These are phyloP conservation scores for Bellardia pandia DNA, from an alignment of 2,888 invertebrate species.

Conservation along the genomic window DNA sequence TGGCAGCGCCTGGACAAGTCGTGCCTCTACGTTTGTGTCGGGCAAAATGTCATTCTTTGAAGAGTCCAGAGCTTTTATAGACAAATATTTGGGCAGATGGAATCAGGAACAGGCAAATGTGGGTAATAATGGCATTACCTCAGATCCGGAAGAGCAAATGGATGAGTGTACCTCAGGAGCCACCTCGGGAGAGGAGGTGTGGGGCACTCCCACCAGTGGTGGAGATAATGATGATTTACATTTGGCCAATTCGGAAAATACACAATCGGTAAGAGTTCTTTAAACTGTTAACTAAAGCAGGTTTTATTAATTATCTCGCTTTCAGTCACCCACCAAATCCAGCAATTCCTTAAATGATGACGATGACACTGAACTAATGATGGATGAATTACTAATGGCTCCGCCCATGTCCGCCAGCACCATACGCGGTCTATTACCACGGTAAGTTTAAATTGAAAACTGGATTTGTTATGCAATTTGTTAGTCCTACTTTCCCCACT, in stretches of 20 bases:
- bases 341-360: conserved; percentile 89
- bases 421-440: conserved; percentile 88
- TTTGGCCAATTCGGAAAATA: conserved; percentile 88
- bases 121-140: conserved; percentile 70
- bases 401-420: conserved; percentile 90
- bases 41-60: conserved; percentile 91
- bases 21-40: conserved; percentile 92
- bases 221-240: conserved; percentile 91
- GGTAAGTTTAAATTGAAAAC: conserved; percentile 83
- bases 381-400: conserved; percentile 92
- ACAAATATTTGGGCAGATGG: conserved; percentile 86
- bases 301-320: background rate
- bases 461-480: background rate
- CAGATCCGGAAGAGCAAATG: conserved; percentile 87
- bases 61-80: conserved; percentile 85
- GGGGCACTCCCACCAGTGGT: conserved; percentile 95
- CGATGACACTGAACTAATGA: conserved; percentile 92
- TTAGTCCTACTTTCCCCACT: background rate
- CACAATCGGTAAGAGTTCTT: conserved; percentile 86
- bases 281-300: background rate
- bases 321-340: conserved; percentile 87
- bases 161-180: conserved; percentile 92
- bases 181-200: conserved; percentile 93
- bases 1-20: conserved; percentile 88
- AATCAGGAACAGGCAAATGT: conserved; percentile 78